These are phyloP conservation scores for Hypselothyrea guttata DNA, from an alignment of 2,888 invertebrate species.

Conservation along the genomic window DNA sequence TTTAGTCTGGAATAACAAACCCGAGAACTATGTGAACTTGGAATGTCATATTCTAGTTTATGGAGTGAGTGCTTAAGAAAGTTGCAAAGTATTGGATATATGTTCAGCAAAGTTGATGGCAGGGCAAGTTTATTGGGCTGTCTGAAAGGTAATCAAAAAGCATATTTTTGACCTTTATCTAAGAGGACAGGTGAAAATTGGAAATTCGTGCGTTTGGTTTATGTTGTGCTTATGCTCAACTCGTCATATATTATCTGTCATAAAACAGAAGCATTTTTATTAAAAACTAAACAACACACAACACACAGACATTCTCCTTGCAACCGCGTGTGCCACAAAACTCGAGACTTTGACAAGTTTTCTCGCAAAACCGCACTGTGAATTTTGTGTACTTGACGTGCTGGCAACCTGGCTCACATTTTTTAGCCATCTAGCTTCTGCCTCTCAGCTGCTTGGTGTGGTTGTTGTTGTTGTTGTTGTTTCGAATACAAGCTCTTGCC, in stretches of 20 bases:
- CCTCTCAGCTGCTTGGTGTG: not conserved
- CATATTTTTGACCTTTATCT: not conserved
- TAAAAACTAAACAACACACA: slow-evolving; percentile 49
- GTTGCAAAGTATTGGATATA: too few relatives aligned
- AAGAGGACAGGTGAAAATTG: not conserved
- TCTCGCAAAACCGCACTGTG: slow-evolving; percentile 41
- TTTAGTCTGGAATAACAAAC: too few relatives aligned
- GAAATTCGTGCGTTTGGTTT: not conserved
- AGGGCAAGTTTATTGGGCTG: not conserved
- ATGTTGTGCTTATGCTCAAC: too few relatives aligned
- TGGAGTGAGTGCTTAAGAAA: too few relatives aligned
- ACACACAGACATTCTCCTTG: not conserved
- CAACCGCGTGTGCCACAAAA: slow-evolving; percentile 7
- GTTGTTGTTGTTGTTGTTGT: slow-evolving; percentile 1
- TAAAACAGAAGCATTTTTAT: slow-evolving; percentile 64
- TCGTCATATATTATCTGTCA: slow-evolving; percentile 47
- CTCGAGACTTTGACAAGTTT: slow-evolving; percentile 50
- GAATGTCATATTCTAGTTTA: too few relatives aligned
- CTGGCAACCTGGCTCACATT: slow-evolving; percentile 21
- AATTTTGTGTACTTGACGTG: slow-evolving; percentile 34
- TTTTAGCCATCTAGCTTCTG: slow-evolving; percentile 7
- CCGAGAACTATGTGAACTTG: too few relatives aligned
- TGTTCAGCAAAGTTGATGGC: too few relatives aligned
- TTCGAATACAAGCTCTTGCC: slow-evolving; percentile 21
- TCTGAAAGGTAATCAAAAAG: too few relatives aligned